phyloP scores from a whole-genome alignment of 2,888 invertebrate genomes.

The Apodemia mormo region DNA sequence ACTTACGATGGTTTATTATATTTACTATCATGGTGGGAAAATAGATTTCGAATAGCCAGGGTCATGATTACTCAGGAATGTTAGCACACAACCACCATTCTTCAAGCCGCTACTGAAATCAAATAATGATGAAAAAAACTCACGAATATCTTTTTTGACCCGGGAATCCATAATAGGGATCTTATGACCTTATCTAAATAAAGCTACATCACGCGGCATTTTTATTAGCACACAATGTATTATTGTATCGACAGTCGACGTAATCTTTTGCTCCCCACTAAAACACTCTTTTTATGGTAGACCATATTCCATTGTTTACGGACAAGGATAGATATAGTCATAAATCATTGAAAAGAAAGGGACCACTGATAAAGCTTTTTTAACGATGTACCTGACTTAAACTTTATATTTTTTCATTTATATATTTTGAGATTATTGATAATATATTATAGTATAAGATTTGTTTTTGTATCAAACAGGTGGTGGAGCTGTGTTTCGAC shows the following conservation, averaged over 20 bases:
- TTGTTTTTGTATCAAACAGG: too few species aligned
- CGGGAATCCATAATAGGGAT: too few species aligned
- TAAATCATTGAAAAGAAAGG: slow-evolving; percentile 49
- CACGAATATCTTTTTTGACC: too few species aligned
- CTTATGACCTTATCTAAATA: too few species aligned
- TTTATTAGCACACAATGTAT: not conserved
- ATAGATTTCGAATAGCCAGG: too few species aligned
- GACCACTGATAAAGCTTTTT: slow-evolving; percentile 37
- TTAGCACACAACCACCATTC: too few species aligned
- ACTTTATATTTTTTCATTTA: slow-evolving; percentile 15
- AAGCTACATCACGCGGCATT: not conserved
- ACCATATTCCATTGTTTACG: slow-evolving; percentile 76
- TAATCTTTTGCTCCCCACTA: slow-evolving; percentile 47
- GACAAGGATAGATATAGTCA: slow-evolving; percentile 59
- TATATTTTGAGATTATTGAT: slow-evolving; percentile 18
- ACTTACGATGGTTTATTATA: too few species aligned
- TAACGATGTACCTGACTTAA: slow-evolving; percentile 31
- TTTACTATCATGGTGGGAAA: too few species aligned
- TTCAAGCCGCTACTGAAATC: too few species aligned
- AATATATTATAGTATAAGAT: slow-evolving; percentile 2
- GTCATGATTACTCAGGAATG: too few species aligned
- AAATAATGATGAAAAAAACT: too few species aligned
- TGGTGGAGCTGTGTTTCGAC: too few species aligned
- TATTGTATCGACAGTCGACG: slow-evolving; percentile 54
- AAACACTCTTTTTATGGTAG: slow-evolving; percentile 69